These are phyloP conservation scores for Drosophila merina DNA, from an alignment of 2,888 invertebrate species.

Conservation along the genomic window DNA sequence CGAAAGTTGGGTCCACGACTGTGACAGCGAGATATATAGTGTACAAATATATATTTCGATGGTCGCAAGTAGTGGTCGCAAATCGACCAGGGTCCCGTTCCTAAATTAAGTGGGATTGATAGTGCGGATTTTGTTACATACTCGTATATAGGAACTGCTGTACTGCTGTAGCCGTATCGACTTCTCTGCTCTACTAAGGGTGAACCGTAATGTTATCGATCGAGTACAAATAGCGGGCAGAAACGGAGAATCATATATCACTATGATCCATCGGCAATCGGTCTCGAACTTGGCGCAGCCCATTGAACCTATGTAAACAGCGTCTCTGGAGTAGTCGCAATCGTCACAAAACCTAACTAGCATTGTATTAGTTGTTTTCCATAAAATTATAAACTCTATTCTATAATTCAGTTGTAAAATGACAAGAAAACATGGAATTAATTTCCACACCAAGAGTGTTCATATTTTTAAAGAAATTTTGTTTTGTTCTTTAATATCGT, in stretches of 20 bases:
- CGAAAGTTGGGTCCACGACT: constrained; percentile 48
- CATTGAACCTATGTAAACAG: constrained; percentile 40
- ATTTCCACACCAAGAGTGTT: constrained; percentile 40
- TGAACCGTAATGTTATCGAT: constrained; percentile 56
- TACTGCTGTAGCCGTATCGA: constrained; percentile 51
- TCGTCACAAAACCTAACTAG: constrained; percentile 36
- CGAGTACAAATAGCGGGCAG: constrained; percentile 48
- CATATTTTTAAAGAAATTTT: constrained; percentile 8
- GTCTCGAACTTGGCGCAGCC: constrained; percentile 39
- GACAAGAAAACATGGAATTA: constrained; percentile 22
- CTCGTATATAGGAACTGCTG: constrained; percentile 55
- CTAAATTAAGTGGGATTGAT: constrained; percentile 69
- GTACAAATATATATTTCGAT: constrained; percentile 1
- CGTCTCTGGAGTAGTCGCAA: constrained; percentile 63
- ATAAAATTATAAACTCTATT: constrained; percentile 38
- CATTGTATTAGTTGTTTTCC: constrained; percentile 47
- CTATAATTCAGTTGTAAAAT: constrained; percentile 46
- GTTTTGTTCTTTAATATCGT: constrained; percentile 40
- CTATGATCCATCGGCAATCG: constrained; percentile 55
- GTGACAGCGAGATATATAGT: constrained; percentile 6
- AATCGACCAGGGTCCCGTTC: constrained; percentile 47
- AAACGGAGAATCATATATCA: constrained; percentile 47
- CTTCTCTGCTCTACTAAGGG: constrained; percentile 75
- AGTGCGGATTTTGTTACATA: constrained; percentile 63
- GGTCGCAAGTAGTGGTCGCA: constrained; percentile 25